These are phyloP conservation scores for Pteromalus puparum DNA, from an alignment of 1,140 invertebrate species.

Conservation along the genomic window DNA sequence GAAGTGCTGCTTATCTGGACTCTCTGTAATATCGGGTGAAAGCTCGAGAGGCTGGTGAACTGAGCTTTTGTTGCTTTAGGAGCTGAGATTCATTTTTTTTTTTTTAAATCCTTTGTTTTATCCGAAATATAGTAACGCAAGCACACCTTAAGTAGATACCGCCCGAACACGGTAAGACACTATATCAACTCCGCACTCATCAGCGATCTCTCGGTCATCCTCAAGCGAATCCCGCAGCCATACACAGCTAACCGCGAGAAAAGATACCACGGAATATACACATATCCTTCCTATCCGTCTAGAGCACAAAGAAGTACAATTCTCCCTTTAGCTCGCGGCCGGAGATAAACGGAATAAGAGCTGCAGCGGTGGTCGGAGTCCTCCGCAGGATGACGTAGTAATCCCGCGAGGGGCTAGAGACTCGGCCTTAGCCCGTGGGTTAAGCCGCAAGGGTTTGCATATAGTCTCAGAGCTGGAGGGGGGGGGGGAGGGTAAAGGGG, in stretches of 20 bases:
- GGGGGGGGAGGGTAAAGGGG: slow-evolving; percentile 24
- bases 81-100: not conserved
- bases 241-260: not conserved
- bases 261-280: not conserved
- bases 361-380: slow-evolving; percentile 34
- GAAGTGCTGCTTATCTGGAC: not conserved
- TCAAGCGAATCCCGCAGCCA: too few species aligned
- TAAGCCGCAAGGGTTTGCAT: slow-evolving; percentile 67
- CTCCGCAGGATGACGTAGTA: slow-evolving; percentile 63
- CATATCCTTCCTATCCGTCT: not conserved
- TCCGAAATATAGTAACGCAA: too few species aligned
- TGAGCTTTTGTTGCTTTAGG: not conserved
- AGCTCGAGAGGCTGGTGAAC: not conserved
- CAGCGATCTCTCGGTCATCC: too few species aligned
- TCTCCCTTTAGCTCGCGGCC: slow-evolving; percentile 49
- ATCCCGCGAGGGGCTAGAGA: slow-evolving; percentile 60
- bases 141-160: not conserved
- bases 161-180: not conserved
- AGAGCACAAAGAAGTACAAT: slow-evolving; percentile 1
- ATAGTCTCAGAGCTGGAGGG: slow-evolving; percentile 41
- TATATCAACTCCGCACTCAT: too few species aligned
- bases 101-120: too few species aligned
- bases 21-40: not conserved
- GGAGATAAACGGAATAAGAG: slow-evolving; percentile 49
- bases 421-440: slow-evolving; percentile 63